These are phyloP conservation scores for Synanthedon formicaeformis DNA, from an alignment of 2,888 invertebrate species.

Conservation along the genomic window DNA sequence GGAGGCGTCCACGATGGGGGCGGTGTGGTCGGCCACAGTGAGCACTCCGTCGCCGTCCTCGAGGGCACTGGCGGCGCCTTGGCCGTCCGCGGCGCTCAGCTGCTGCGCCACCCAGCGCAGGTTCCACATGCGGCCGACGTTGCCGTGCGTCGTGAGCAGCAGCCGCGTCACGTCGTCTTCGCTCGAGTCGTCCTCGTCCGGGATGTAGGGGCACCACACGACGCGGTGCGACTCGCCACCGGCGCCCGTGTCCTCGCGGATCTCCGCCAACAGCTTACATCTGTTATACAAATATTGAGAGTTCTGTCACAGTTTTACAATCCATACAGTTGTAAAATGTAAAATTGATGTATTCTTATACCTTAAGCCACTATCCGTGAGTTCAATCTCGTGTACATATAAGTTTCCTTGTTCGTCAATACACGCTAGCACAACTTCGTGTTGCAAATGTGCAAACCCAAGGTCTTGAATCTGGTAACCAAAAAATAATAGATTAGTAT, in stretches of 20 bases:
- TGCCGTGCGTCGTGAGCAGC: conserved; percentile 84
- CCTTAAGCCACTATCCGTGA: conserved; percentile 67
- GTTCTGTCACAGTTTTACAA: too few species aligned
- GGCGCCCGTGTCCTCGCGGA: conserved; percentile 56
- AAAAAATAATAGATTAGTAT: not conserved
- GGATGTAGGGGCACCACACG: conserved; percentile 95
- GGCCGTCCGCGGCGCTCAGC: conserved; percentile 3
- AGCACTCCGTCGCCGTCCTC: conserved; percentile 18
- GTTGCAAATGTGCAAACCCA: conserved; percentile 86
- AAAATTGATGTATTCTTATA: conserved; percentile 26
- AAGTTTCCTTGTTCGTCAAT: conserved; percentile 89
- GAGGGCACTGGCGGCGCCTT: conserved; percentile 18
- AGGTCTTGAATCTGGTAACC: conserved; percentile 83
- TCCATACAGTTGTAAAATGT: too few species aligned
- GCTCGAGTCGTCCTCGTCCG: conserved; percentile 74
- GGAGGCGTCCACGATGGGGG: conserved; percentile 80
- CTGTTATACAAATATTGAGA: conserved; percentile 22
- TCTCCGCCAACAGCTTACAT: conserved; percentile 71
- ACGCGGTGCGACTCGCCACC: conserved; percentile 67
- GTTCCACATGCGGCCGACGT: conserved; percentile 64
- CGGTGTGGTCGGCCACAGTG: conserved; percentile 30
- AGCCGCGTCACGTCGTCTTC: conserved; percentile 81
- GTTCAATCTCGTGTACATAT: conserved; percentile 83
- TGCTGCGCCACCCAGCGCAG: conserved; percentile 19
- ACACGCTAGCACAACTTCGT: conserved; percentile 84